Conservation (phyloP, 2,797 vertebrate genomes). For the Epinephelus malabaricus region DNA sequence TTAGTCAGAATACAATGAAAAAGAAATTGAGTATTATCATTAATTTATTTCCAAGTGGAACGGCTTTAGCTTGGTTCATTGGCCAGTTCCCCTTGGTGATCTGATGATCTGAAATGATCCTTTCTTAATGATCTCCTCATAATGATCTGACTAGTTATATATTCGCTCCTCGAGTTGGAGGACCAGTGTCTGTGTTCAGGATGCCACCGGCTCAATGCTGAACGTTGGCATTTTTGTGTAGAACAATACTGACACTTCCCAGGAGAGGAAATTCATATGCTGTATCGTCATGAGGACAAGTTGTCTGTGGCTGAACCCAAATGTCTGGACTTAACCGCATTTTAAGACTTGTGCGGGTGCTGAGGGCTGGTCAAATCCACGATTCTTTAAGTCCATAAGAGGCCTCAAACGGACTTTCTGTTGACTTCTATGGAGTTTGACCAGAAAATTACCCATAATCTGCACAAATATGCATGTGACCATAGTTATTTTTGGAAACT, state of each 20-base stretch:
- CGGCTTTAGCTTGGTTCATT: slow-evolving; percentile 63
- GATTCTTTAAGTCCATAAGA: neutral
- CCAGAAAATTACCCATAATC: slow-evolving; percentile 1
- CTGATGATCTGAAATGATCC: slow-evolving; percentile 70
- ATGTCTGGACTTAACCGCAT: slow-evolving; percentile 14
- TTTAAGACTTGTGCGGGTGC: neutral
- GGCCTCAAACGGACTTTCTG: neutral
- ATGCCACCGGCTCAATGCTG: neutral
- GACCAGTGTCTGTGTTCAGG: neutral
- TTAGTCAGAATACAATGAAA: slow-evolving; percentile 38
- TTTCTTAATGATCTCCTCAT: slow-evolving; percentile 66
- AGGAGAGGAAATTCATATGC: neutral
- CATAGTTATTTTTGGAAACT: neutral
- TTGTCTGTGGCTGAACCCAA: slow-evolving; percentile 7
- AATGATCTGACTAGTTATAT: slow-evolving; percentile 53
- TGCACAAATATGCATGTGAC: neutral
- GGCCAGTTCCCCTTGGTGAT: slow-evolving; percentile 52
- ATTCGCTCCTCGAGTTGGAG: slow-evolving; percentile 6
- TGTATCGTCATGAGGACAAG: neutral
- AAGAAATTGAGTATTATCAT: slow-evolving; percentile 46
- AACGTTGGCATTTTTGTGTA: neutral
- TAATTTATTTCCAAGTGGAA: slow-evolving; percentile 65
- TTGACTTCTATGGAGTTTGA: neutral
- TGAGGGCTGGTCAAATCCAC: neutral
- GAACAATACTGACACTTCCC: neutral